These are phyloP conservation scores for Notodonta ziczac DNA, from an alignment of 2,888 invertebrate genomes.

Conservation along the genomic window DNA sequence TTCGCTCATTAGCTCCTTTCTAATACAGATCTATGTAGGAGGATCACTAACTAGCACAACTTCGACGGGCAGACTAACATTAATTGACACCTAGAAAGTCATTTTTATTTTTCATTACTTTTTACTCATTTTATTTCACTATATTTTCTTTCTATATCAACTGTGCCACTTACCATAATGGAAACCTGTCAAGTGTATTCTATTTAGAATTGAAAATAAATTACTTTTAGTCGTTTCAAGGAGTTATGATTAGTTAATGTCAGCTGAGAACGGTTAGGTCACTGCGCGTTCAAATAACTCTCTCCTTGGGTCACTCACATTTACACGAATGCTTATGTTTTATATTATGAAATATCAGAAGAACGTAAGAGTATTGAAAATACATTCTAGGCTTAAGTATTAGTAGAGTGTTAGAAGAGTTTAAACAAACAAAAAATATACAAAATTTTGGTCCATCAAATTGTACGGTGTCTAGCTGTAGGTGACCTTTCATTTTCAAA, in stretches of 20 bases:
- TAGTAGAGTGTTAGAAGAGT: no score
- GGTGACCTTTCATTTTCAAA: slow-evolving; percentile 53
- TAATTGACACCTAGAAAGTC: not conserved
- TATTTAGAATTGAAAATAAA: slow-evolving; percentile 15
- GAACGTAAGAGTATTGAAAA: not conserved
- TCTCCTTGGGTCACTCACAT: not conserved
- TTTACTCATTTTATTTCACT: not conserved
- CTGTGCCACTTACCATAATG: slow-evolving; percentile 14
- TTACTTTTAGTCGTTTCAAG: slow-evolving; percentile 9
- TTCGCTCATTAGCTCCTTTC: slow-evolving; percentile 42
- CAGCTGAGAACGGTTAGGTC: slow-evolving; percentile 14
- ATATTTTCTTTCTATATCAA: not conserved
- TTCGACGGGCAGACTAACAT: not conserved
- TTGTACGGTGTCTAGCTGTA: slow-evolving; percentile 29
- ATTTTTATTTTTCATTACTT: not conserved
- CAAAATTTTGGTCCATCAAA: no score
- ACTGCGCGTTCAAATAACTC: slow-evolving; percentile 14
- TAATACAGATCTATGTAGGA: slow-evolving; percentile 43
- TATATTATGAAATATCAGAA: not conserved
- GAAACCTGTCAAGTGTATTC: slow-evolving; percentile 18
- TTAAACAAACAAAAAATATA: no score
- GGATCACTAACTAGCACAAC: slow-evolving; percentile 17
- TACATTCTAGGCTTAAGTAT: no score
- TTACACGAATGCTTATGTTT: not conserved
- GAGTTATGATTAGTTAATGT: slow-evolving; percentile 17